Conservation (phyloP, 2,888 invertebrate species). For the Yponomeuta evonymella region DNA sequence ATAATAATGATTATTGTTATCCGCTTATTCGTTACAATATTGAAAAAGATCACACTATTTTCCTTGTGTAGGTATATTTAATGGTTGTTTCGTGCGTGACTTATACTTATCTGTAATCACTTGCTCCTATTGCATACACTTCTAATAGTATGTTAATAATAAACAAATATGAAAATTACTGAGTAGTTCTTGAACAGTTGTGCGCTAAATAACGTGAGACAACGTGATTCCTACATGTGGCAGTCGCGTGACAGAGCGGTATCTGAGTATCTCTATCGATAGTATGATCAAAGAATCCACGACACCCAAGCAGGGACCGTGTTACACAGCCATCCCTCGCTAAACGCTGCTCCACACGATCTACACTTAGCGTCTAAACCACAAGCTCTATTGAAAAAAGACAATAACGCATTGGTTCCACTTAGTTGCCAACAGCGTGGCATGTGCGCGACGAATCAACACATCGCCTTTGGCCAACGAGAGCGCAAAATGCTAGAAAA, state of each 20-base stretch:
- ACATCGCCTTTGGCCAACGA: slow-evolving; percentile 5
- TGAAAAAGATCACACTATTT: not conserved
- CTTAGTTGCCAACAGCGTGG: not conserved
- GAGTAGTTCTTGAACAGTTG: not conserved
- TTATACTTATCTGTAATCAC: not conserved
- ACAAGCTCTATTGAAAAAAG: not conserved
- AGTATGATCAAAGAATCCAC: not conserved
- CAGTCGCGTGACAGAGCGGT: no score
- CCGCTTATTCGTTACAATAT: not conserved
- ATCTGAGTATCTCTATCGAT: no score
- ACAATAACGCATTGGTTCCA: slow-evolving; percentile 7
- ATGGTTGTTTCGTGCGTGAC: not conserved
- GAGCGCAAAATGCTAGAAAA: not conserved
- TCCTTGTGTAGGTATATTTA: not conserved
- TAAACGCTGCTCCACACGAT: not conserved
- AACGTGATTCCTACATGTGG: no score
- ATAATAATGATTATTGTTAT: slow-evolving; percentile 1
- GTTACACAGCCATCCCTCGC: not conserved
- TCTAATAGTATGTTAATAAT: not conserved
- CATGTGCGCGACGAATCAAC: slow-evolving; percentile 16
- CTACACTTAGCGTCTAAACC: not conserved
- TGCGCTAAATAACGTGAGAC: no score
- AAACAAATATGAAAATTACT: not conserved
- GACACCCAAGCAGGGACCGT: not conserved
- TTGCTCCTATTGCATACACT: not conserved